A percentile compares a stretch with the other conserved stretches of the same genome.
Evolutionary conservation across 1,140 invertebrate species (phyloP).

Genomic region (Drosophila pallidifrons): DNA sequence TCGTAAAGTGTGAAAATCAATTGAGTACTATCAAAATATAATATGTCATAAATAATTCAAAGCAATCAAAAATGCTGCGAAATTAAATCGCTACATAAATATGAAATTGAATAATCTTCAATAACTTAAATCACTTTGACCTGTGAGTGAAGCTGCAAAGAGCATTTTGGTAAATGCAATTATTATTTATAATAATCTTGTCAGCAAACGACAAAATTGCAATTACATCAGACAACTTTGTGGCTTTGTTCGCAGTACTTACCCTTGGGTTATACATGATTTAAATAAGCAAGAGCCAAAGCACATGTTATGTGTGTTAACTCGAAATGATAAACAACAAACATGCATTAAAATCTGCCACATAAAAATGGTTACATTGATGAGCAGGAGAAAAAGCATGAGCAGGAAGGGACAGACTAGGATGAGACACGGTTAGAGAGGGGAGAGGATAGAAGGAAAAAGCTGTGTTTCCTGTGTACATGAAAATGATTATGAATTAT

Average conservation of each 20-base stretch:
- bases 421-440: background rate
- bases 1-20: conserved; percentile 30
- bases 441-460: conserved; percentile 46
- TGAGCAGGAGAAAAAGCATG: conserved; percentile 11
- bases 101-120: background rate
- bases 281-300: conserved; percentile 20
- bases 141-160: background rate
- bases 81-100: background rate
- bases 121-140: background rate
- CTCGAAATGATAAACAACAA: conserved; percentile 70
- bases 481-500: conserved; percentile 78
- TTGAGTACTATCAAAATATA: background rate
- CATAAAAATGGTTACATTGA: conserved; percentile 60
- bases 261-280: conserved; percentile 21
- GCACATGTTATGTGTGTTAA: conserved; percentile 49
- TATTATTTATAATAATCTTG: conserved; percentile 9
- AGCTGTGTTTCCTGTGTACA: conserved; percentile 60
- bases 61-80: background rate
- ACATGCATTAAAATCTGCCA: conserved; percentile 68
- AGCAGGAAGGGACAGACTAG: background rate
- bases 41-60: background rate
- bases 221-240: conserved; percentile 25
- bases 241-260: conserved; percentile 27
- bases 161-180: background rate
- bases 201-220: conserved; percentile 22